Conservation (phyloP, 2,113 vertebrate genomes). For the Physeter macrocephalus region DNA sequence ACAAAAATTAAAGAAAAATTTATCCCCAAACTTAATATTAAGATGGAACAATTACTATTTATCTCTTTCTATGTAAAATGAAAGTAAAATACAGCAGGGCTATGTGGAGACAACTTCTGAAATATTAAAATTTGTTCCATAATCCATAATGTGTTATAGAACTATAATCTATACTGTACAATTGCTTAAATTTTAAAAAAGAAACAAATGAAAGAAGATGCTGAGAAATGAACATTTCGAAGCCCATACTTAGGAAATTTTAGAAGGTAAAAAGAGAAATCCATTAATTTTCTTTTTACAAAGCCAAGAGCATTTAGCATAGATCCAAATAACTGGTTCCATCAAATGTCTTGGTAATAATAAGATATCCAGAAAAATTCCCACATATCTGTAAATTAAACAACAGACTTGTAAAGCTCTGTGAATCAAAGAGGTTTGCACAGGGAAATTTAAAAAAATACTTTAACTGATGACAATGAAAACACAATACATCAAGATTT, state of each 20-base stretch:
- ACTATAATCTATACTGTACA: background rate
- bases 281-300: background rate
- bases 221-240: background rate
- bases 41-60: background rate
- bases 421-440: background rate
- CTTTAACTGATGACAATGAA: background rate
- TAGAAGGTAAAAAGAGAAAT: background rate
- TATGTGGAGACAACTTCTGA: background rate
- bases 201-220: conserved; percentile 1
- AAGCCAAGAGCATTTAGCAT: background rate
- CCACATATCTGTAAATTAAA: background rate
- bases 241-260: background rate
- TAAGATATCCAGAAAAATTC: background rate
- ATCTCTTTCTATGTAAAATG: background rate
- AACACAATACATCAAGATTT: background rate
- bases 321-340: background rate
- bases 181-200: background rate
- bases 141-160: background rate
- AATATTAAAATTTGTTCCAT: background rate
- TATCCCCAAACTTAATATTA: background rate
- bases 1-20: conserved; percentile 10
- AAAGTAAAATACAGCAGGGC: background rate
- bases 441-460: background rate
- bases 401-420: background rate
- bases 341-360: background rate